These are phyloP conservation scores for Myrmecobius fasciatus DNA, from an alignment of 2,113 vertebrate genomes.

Conservation along the genomic window DNA sequence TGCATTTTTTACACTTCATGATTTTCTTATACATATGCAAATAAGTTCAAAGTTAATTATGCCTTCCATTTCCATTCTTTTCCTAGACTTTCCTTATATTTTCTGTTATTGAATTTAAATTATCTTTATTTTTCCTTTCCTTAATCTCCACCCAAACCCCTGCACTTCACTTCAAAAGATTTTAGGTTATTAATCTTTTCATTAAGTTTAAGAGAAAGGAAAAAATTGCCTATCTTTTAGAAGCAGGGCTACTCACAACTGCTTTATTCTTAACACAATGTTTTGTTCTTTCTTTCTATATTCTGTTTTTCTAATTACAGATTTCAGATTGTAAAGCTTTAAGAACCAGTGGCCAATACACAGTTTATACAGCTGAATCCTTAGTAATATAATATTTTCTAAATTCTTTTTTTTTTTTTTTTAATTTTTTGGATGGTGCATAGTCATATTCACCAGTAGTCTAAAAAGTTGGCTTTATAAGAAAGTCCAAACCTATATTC, in stretches of 20 bases:
- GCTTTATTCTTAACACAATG: neutral
- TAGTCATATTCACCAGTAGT: conserved; percentile 24
- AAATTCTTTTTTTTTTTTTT: conserved; percentile 11
- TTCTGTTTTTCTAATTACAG: conserved; percentile 10
- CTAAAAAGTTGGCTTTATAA: conserved; percentile 27
- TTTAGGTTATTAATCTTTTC: conserved; percentile 15
- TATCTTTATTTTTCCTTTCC: neutral
- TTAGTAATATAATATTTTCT: conserved; percentile 25
- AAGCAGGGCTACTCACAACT: conserved; percentile 9
- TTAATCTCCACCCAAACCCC: conserved; percentile 9
- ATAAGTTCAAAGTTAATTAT: conserved; percentile 43
- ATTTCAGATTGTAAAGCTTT: conserved; percentile 1
- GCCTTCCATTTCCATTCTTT: conserved; percentile 37
- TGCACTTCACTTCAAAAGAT: conserved; percentile 12
- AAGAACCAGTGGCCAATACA: neutral
- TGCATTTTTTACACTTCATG: conserved; percentile 49
- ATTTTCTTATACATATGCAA: conserved; percentile 26
- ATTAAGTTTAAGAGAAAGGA: conserved; percentile 28
- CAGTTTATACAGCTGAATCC: conserved; percentile 2
- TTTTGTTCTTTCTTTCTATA: neutral
- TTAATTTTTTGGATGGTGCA: conserved; percentile 27
- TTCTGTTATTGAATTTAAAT: conserved; percentile 30
- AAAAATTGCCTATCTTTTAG: conserved; percentile 18
- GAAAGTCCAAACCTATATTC: too few relatives aligned
- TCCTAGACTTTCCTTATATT: neutral